A percentile compares a stretch with the other conserved stretches of the same genome.
phyloP scores from a whole-genome alignment of 2,113 vertebrate genomes.

The Tachycineta bicolor region DNA sequence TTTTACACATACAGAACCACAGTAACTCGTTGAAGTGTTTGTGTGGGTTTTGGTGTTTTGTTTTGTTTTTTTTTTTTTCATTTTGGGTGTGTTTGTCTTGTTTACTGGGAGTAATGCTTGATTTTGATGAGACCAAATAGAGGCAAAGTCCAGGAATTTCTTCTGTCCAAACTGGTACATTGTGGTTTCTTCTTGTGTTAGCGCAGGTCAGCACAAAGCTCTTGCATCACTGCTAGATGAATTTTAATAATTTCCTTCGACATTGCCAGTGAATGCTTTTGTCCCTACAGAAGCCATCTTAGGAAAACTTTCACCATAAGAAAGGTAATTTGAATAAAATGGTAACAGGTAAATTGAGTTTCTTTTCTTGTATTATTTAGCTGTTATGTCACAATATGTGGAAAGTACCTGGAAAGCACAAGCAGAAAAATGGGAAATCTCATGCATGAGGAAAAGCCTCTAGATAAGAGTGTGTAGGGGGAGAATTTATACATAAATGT shows the following conservation, averaged over 20 bases:
- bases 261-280: neutral
- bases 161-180: neutral
- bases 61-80: neutral
- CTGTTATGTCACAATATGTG: neutral
- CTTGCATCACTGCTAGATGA: neutral
- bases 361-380: neutral
- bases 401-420: slow-evolving; percentile 30
- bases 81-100: neutral
- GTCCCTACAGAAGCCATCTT: slow-evolving; percentile 35
- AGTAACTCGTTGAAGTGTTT: neutral
- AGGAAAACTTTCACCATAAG: slow-evolving; percentile 15
- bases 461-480: neutral
- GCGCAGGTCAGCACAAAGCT: neutral
- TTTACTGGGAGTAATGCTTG: neutral
- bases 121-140: neutral
- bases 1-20: neutral
- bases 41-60: neutral
- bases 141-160: neutral
- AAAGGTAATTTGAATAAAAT: neutral
- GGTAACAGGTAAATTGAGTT: slow-evolving; percentile 31
- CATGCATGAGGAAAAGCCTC: neutral
- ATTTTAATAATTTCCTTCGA: slow-evolving; percentile 15
- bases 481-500: neutral
- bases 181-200: neutral
- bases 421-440: slow-evolving; percentile 9